Base-by-base conservation (phyloP, 2,797 vertebrate species). In the Chlorospingus flavigularis region DNA sequence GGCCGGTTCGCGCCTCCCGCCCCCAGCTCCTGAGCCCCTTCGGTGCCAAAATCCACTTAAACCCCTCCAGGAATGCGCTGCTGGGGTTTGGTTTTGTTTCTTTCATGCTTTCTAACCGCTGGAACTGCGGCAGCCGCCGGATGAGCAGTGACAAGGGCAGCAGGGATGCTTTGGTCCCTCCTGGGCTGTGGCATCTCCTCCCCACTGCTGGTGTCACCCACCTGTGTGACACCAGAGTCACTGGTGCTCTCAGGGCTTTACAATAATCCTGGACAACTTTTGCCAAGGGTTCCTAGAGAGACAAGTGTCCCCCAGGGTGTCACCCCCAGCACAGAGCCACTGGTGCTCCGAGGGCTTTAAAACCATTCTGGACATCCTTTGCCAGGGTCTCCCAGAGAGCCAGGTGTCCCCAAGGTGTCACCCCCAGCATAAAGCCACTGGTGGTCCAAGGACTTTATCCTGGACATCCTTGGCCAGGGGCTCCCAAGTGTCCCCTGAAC, bases 1-100 rank as follows among this genome's bases (percentile, higher is more conserved):
- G 33, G 6, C 2, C 4, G 0, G 10, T 3, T 15, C 2, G 2
- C 2, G 0, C 0, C 3, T 4, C 2, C 1, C 1, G 7, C 0
- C 1, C 9, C 5, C 0, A 0, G 0, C 6, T 5, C 17, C 4
- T 1, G 5, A 3, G 6, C 2, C 1, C 1, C 18, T 40, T 17
- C 8, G 0, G 13, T 16, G 14, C n/a, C 25, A 8, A 54, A 48
- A 43, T 1, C 9, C n/a, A 1, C 25, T 8, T 2, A 9, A 40
- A 17, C 2, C 7, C 16, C 30, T 5, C 5, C 4, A 24, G 9
- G 13, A 42, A n/a, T 35, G 19, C 4, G 6, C 4, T 20, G 23
- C 2, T 7, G 7, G 12, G 5, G 15, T 16, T 61, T 28, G 4
- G 13, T 8, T 55, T n/a, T 24, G 3, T 62, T 23, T 47, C 2